Base-by-base conservation (phyloP, 2,888 invertebrate genomes). In the Andrena praecox region DNA sequence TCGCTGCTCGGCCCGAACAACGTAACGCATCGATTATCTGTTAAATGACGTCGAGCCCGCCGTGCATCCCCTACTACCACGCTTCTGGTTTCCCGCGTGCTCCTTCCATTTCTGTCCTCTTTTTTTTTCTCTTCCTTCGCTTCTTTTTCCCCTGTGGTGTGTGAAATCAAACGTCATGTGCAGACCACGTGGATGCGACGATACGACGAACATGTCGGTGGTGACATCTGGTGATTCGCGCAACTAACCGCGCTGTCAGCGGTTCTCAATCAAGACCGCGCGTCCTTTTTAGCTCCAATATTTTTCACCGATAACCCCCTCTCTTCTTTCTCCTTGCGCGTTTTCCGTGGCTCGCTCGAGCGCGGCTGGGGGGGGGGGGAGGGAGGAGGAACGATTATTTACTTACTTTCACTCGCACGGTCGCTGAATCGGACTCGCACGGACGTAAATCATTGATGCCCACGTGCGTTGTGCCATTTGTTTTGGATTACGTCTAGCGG, bases 361-460 rank as follows among this genome's bases (percentile, higher is more conserved):
- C 50, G 35, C 56, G 31, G 10, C 12, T 24, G 27, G 20, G 71
- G 69, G 62, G 86, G 27, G 80, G 71, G 69, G 60, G 86, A 0
- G n/a, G 80, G 85, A 85, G 87, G 89, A 84, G 84, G 70, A 78
- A 79, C 85, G 89, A 90, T 91, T 87, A 90, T 89, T 90, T 87
- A 82, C 87, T 87, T 89, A 90, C 91, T 92, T 92, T 92, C 91
- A 91, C 91, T 89, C 82, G 80, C 74, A 79, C 81, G 72, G 80
- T 80, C 54, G 64, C 67, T 68, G 63, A 59, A 78, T 77, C 68
- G 68, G 5, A 48, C 63, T 74, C 62, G 70, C 70, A 67, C 64
- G 68, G 54, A 80, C 77, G 73, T 84, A 80, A 84, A 84, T 85
- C 76, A 80, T 84, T 62, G 60, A 75, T 48, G 71, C 31, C 70